These are phyloP conservation scores for Poeciliopsis turneri DNA, from an alignment of 2,797 vertebrate genomes.

Conservation along the genomic window DNA sequence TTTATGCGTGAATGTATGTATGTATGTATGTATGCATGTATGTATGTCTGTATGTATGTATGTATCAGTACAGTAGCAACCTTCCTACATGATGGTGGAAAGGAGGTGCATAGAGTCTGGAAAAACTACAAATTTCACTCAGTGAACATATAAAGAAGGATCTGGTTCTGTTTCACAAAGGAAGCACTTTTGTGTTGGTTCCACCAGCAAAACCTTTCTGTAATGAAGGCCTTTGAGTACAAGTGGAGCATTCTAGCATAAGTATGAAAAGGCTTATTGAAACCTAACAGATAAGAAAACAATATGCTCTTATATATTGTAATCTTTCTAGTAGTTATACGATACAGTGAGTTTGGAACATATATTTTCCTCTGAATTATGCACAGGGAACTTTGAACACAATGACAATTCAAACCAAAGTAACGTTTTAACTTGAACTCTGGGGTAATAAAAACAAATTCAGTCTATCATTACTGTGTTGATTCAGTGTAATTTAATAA, in stretches of 20 bases:
- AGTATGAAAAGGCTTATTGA: not conserved
- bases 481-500: not conserved
- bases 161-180: not conserved
- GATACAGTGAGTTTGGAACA: not conserved
- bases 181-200: not conserved
- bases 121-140: not conserved
- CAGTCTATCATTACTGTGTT: not conserved
- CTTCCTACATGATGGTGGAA: not conserved
- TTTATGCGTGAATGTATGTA: not conserved
- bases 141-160: not conserved
- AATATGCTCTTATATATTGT: not conserved
- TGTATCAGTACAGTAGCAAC: not conserved
- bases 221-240: not conserved
- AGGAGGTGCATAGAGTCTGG: not conserved
- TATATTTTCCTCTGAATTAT: not conserved
- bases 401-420: not conserved
- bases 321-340: not conserved
- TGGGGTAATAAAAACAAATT: not conserved
- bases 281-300: not conserved
- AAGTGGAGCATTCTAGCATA: not conserved
- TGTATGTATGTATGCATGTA: no score
- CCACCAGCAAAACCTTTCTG: not conserved
- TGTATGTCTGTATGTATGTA: no score
- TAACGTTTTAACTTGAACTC: not conserved
- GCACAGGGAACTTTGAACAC: constrained; percentile 20